Percentiles rank a stretch among this genome's conserved stretches.
These are phyloP conservation scores for Gallinago paraguaiae DNA, from an alignment of 2,113 vertebrate genomes.

Conservation along the genomic window DNA sequence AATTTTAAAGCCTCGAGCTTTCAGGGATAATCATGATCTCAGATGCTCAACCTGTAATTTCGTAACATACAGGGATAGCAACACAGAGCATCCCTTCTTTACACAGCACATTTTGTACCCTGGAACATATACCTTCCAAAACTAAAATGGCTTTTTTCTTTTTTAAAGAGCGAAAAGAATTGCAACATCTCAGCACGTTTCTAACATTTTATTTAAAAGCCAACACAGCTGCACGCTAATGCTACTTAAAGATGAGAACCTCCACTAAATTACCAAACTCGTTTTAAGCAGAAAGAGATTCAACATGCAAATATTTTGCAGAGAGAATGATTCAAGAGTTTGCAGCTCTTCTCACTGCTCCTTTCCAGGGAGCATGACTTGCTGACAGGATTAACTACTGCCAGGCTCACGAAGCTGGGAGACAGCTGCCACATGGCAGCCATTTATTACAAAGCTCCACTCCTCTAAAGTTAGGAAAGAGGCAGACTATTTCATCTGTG, in stretches of 20 bases:
- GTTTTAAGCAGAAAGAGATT: constrained; percentile 17
- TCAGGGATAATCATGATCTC: neutral
- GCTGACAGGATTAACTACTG: constrained; percentile 65
- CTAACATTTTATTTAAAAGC: neutral
- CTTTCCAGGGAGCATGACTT: constrained; percentile 56
- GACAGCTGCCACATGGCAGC: constrained; percentile 73
- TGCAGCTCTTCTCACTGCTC: constrained; percentile 26
- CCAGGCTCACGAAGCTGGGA: constrained; percentile 63
- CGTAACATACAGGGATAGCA: neutral
- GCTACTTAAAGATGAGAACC: constrained; percentile 21
- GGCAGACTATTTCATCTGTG: constrained; percentile 62
- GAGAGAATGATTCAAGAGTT: constrained; percentile 27
- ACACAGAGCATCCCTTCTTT: neutral
- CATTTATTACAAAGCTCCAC: constrained; percentile 70
- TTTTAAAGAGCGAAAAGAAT: neutral
- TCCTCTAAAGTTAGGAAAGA: constrained; percentile 62
- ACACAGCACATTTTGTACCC: neutral
- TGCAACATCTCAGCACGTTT: neutral
- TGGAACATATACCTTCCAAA: neutral
- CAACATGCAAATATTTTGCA: constrained; percentile 32
- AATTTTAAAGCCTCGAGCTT: neutral
- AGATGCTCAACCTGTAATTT: constrained; percentile 8
- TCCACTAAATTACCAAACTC: constrained; percentile 8
- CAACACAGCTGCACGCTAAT: neutral
- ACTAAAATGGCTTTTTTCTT: neutral